Evolutionary conservation across 2,113 vertebrate species (phyloP), one percentile per base, ranked within the genome.

Genomic region (Alaudala cheleensis): DNA sequence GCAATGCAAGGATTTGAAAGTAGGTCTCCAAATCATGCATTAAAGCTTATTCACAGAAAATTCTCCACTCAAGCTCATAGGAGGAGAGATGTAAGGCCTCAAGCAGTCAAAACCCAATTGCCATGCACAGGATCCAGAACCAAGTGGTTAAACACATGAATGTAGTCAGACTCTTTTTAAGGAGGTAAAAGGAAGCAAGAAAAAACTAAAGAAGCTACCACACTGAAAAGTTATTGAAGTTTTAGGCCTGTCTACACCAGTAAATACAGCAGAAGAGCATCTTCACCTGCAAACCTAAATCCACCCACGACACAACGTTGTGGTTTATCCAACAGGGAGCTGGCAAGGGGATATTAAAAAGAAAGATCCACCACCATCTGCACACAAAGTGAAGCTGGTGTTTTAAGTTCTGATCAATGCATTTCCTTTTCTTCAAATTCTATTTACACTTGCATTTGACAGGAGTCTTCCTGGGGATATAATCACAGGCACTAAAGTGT

Each of bases 391-490:
- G 31, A 91, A 86, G 69, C 22, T 73, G 84, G 39, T 34, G 65
- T 76, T 92, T 76, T 49, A 79, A 76, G 39, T 67, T 73, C 53
- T 19, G 15, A 72, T 88, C 81, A 95, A 93, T 54, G 39, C 31
- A 56, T 86, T 88, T 86, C 79, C 53, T 88, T 91, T 93, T 76
- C 51, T 80, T 91, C 34, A 81, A 76, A 39, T 44, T 77, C 78
- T 92, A 70, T 83, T 90, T 88, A 90, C 51, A 67, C 40, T 81
- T 39, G 9, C 58, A 53, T 87, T 93, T 93, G 66, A 86, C 60
- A 89, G 17, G 33, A 77, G 8, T 77, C 71, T 88, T 91, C 81
- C 66, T 49, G 58, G 25, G 65, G 49, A 76, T 91, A 50, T 82
- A 93, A 96, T 93, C 81, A 85, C 7, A 0, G 2, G 29, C 24